These are phyloP conservation scores for Protonemura montana DNA, from an alignment of 2,888 invertebrate species.

Conservation along the genomic window DNA sequence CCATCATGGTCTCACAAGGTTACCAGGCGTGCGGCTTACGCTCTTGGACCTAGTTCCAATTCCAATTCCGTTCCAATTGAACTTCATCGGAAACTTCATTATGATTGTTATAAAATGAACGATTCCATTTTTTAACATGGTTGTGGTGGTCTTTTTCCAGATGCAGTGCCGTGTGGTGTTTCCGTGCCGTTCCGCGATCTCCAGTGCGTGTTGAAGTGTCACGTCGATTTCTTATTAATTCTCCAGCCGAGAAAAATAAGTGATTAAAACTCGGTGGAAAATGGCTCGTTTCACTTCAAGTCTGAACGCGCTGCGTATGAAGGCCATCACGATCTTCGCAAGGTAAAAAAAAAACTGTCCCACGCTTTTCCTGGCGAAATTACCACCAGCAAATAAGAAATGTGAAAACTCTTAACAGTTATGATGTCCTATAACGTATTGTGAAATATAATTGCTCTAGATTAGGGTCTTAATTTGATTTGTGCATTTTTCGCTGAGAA, in stretches of 20 bases:
- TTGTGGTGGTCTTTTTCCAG: background rate
- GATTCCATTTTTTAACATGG: too few relatives aligned
- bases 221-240: background rate
- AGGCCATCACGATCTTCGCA: constrained; percentile 32
- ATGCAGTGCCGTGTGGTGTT: background rate
- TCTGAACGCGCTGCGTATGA: constrained; percentile 37
- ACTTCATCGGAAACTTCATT: too few relatives aligned
- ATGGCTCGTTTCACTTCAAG: constrained; percentile 25
- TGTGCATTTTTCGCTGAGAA: too few relatives aligned
- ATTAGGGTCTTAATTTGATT: too few relatives aligned
- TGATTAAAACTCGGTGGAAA: background rate
- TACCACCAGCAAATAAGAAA: background rate
- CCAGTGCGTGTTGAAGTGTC: background rate
- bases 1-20: too few relatives aligned
- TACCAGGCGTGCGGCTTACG: too few relatives aligned
- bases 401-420: too few relatives aligned
- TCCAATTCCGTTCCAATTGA: too few relatives aligned
- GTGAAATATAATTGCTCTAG: too few relatives aligned
- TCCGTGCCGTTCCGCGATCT: background rate
- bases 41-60: too few relatives aligned
- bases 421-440: too few relatives aligned
- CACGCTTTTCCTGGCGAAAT: background rate
- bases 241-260: background rate
- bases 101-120: too few relatives aligned
- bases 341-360: background rate